Conservation (phyloP, 1,140 invertebrate genomes). For the Drosophila orosa region DNA sequence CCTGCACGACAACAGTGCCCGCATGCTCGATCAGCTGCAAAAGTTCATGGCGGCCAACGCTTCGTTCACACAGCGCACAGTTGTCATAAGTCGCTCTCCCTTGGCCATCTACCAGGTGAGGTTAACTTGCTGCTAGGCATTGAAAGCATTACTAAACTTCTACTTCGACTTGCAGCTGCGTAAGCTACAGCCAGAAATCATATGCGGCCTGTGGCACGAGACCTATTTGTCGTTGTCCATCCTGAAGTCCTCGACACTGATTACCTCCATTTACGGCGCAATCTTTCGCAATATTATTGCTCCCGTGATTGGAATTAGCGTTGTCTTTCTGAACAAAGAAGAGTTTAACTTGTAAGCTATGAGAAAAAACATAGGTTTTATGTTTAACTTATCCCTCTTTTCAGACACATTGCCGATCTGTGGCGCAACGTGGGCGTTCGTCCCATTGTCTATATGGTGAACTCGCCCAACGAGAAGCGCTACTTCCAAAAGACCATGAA, state of each 20-base stretch:
- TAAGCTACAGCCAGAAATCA: conserved; percentile 75
- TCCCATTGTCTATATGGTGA: conserved; percentile 83
- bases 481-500: conserved; percentile 84
- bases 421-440: conserved; percentile 83
- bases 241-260: conserved; percentile 75
- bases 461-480: conserved; percentile 84
- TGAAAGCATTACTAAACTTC: neutral
- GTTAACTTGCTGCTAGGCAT: too few species aligned
- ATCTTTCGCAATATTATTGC: conserved; percentile 83
- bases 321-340: conserved; percentile 82
- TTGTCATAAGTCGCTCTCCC: conserved; percentile 78
- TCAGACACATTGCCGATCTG: conserved; percentile 79
- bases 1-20: conserved; percentile 72
- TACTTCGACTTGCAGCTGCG: conserved; percentile 60
- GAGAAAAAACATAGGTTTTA: neutral
- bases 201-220: conserved; percentile 83
- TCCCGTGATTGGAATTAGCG: conserved; percentile 82
- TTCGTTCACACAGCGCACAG: conserved; percentile 65
- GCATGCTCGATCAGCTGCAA: conserved; percentile 73
- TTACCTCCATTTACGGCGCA: conserved; percentile 83
- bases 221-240: conserved; percentile 70
- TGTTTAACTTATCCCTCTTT: conserved; percentile 1
- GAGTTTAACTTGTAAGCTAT: conserved; percentile 80
- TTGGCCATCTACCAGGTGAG: conserved; percentile 77
- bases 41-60: conserved; percentile 64